Conservation (phyloP, 2,797 vertebrate genomes). For the Echiichthys vipera region DNA sequence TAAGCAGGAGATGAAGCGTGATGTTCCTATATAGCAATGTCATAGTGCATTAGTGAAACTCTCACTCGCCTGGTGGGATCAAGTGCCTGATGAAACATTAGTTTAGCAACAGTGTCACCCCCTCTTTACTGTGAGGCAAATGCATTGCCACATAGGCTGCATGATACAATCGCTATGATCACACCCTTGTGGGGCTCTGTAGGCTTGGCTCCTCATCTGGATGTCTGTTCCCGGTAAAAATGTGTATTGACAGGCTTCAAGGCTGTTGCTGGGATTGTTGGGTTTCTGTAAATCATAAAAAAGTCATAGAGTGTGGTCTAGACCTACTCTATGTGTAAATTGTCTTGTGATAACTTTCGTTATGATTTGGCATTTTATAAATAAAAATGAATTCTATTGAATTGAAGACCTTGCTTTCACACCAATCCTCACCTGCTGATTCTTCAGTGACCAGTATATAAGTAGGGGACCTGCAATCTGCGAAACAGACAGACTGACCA, state of each 20-base stretch:
- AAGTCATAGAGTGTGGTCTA: no score
- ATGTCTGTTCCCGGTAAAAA: slow-evolving; percentile 15
- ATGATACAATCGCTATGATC: slow-evolving; percentile 36
- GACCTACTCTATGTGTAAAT: no score
- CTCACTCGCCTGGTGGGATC: slow-evolving; percentile 67
- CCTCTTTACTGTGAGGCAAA: slow-evolving; percentile 63
- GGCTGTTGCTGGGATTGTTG: background rate
- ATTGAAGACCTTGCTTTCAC: no score
- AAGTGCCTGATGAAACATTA: slow-evolving; percentile 71
- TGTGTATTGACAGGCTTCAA: background rate
- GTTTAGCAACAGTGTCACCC: slow-evolving; percentile 76
- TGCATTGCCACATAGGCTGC: slow-evolving; percentile 29
- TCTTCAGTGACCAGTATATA: slow-evolving; percentile 6
- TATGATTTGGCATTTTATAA: no score
- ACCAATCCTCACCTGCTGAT: slow-evolving; percentile 22
- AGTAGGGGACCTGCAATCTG: background rate
- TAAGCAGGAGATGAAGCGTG: slow-evolving; percentile 60
- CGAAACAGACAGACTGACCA: background rate
- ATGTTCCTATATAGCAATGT: slow-evolving; percentile 64
- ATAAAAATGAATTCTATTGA: no score
- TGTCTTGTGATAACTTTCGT: no score
- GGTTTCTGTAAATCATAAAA: no score
- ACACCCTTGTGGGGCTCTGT: slow-evolving; percentile 6
- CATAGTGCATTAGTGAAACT: slow-evolving; percentile 68
- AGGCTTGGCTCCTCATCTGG: slow-evolving; percentile 7